Conservation (phyloP, 2,888 invertebrate genomes). For the Chironomus tentans region DNA sequence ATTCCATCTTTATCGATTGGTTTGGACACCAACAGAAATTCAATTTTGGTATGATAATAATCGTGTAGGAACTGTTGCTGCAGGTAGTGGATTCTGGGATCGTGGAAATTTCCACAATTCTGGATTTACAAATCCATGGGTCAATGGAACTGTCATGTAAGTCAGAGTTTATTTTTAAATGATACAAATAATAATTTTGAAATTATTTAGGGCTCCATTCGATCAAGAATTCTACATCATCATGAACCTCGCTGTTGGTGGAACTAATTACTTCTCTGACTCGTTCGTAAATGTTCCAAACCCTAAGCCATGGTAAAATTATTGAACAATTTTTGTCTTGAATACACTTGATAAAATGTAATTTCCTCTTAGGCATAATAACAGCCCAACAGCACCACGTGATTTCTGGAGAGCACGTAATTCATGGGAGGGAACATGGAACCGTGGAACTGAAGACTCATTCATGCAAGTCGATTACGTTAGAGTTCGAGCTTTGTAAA, state of each 20-base stretch:
- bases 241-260: conserved; percentile 59
- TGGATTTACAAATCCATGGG: conserved; percentile 49
- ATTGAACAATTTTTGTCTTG: not conserved
- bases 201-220: conserved; percentile 44
- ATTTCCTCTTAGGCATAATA: not conserved
- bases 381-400: conserved; percentile 40
- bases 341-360: too few relatives aligned
- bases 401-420: conserved; percentile 55
- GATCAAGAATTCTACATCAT: conserved; percentile 58
- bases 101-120: conserved; percentile 48
- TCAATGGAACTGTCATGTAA: conserved; percentile 44
- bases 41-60: conserved; percentile 47
- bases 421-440: conserved; percentile 53
- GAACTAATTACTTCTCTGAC: conserved; percentile 57
- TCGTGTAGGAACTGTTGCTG: conserved; percentile 45
- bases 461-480: conserved; percentile 60
- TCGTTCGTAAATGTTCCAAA: conserved; percentile 32
- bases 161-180: too few relatives aligned
- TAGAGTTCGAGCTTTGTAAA: conserved; percentile 52
- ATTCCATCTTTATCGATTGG: conserved; percentile 60
- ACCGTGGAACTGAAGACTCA: conserved; percentile 43
- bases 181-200: too few relatives aligned
- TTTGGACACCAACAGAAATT: conserved; percentile 47
- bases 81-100: conserved; percentile 56
- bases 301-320: conserved; percentile 27